Evolutionary conservation across 1,140 invertebrate species (phyloP).

Genomic region (Drosophila truncata): DNA sequence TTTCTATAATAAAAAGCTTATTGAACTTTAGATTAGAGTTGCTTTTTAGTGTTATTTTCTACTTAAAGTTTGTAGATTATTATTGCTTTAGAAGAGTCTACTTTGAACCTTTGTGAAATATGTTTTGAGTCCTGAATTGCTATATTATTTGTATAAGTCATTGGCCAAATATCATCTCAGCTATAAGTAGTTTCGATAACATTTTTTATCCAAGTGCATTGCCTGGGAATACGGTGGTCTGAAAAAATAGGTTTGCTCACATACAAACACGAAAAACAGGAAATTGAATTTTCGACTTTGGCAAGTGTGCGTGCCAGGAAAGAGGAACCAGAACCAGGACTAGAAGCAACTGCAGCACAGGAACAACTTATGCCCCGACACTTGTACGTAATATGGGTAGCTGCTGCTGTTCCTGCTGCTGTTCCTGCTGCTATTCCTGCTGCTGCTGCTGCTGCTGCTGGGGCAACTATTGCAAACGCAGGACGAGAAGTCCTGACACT

Average conservation of each 20-base stretch:
- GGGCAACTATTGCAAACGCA: slow-evolving; percentile 76
- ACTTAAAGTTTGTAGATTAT: not conserved
- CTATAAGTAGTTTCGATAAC: not conserved
- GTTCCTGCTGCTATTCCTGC: slow-evolving; percentile 10
- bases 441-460: slow-evolving; percentile 35
- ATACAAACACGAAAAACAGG: slow-evolving; percentile 81
- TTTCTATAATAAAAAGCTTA: not conserved
- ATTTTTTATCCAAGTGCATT: slow-evolving; percentile 3
- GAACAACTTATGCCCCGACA: slow-evolving; percentile 52
- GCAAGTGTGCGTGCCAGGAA: slow-evolving; percentile 80
- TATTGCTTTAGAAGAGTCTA: not conserved
- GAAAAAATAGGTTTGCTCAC: slow-evolving; percentile 56
- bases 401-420: slow-evolving; percentile 19
- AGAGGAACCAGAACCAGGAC: slow-evolving; percentile 42
- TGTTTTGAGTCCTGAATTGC: not conserved
- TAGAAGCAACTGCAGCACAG: slow-evolving; percentile 21
- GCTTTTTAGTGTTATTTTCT: not conserved
- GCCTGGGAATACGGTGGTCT: slow-evolving; percentile 11
- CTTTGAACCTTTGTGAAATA: not conserved
- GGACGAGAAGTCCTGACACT: slow-evolving; percentile 74
- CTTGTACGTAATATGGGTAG: slow-evolving; percentile 46
- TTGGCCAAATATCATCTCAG: too few species aligned
- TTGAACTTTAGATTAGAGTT: not conserved
- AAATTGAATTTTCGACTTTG: slow-evolving; percentile 85
- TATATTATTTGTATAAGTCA: not conserved